A percentile compares a stretch with the other conserved stretches of the same genome.
Conservation (phyloP, 2,113 vertebrate genomes). For the Platichthys stellatus region DNA sequence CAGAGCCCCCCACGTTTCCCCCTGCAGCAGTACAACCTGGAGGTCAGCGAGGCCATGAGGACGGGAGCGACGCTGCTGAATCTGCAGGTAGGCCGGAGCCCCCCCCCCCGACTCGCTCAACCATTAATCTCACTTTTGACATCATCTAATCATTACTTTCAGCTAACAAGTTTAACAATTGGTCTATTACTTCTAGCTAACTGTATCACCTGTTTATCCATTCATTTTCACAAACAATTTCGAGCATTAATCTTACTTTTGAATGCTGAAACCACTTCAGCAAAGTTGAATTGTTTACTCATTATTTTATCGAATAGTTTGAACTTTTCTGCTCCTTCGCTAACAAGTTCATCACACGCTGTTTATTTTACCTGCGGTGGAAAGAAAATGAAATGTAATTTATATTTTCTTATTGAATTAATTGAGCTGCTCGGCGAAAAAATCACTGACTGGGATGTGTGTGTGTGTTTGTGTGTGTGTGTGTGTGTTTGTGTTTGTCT, state of each 20-base stretch:
- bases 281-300: no score
- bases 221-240: background rate
- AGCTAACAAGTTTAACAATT: background rate
- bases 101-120: background rate
- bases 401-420: background rate
- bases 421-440: background rate
- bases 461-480: slow-evolving; percentile 34
- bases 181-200: background rate
- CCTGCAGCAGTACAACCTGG: slow-evolving; percentile 90
- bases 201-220: background rate
- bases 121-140: background rate
- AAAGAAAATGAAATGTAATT: background rate
- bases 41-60: slow-evolving; percentile 97
- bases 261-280: background rate
- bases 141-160: background rate
- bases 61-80: slow-evolving; percentile 90
- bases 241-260: background rate
- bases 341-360: background rate
- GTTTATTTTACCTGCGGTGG: background rate
- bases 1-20: slow-evolving; percentile 96
- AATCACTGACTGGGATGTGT: background rate
- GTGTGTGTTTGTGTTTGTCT: background rate
- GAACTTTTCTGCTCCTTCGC: no score
- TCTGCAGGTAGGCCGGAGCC: slow-evolving; percentile 85
- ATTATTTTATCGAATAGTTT: background rate